A percentile compares a stretch with the other conserved stretches of the same genome.
These are phyloP conservation scores for Amblyjoppa proteus DNA, from an alignment of 2,888 invertebrate genomes.

Conservation along the genomic window DNA sequence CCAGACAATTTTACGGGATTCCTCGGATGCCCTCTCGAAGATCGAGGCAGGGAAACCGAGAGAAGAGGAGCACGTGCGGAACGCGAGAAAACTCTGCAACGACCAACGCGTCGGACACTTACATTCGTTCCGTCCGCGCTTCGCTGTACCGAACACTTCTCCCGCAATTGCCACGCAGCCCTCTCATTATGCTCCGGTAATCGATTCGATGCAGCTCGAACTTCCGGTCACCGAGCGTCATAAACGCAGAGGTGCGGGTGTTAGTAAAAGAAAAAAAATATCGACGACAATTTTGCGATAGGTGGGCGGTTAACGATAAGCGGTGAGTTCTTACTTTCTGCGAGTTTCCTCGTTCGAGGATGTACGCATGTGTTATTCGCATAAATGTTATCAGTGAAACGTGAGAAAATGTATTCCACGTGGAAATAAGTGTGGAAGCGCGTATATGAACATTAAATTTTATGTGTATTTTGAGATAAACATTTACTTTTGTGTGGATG, in stretches of 20 bases:
- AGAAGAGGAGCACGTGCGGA: conserved; percentile 56
- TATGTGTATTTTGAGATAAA: neutral
- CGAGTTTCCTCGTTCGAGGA: neutral
- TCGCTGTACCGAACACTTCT: neutral
- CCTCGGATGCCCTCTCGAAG: conserved; percentile 31
- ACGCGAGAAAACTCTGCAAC: conserved; percentile 50
- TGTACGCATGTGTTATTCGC: neutral
- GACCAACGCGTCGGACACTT: neutral
- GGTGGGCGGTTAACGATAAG: neutral
- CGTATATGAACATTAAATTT: neutral
- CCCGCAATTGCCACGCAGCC: neutral
- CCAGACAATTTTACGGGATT: conserved; percentile 62
- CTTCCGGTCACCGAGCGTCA: conserved; percentile 22
- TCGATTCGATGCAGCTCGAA: conserved; percentile 14
- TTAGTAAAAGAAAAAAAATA: neutral
- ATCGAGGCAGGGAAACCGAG: neutral
- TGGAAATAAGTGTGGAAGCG: neutral
- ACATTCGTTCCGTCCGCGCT: conserved; percentile 39
- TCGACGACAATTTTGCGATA: neutral
- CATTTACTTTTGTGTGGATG: neutral
- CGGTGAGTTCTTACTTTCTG: neutral
- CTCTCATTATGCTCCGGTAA: conserved; percentile 25
- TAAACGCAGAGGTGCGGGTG: neutral
- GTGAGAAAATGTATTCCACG: neutral
- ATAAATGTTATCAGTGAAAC: neutral